Conservation (phyloP, 2,113 vertebrate species). For the Fulica atra region DNA sequence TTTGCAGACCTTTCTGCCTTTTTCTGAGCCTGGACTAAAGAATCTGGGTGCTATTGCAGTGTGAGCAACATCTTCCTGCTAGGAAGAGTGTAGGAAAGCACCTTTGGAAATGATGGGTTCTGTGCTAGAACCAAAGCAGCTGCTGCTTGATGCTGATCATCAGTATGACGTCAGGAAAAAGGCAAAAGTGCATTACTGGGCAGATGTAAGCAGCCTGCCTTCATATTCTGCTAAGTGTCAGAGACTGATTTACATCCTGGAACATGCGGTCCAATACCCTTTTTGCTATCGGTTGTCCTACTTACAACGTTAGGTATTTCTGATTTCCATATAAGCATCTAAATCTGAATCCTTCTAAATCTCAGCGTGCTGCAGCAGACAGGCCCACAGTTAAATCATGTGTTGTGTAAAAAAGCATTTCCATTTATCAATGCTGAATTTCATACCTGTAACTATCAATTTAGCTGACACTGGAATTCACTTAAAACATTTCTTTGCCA, state of each 20-base stretch:
- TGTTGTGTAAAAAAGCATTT: constrained; percentile 21
- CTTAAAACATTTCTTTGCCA: constrained; percentile 18
- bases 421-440: constrained; percentile 44
- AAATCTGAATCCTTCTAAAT: background rate
- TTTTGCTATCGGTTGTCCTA: background rate
- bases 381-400: background rate
- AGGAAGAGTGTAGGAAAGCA: background rate
- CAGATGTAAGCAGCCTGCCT: background rate
- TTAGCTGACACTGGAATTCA: constrained; percentile 8
- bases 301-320: background rate
- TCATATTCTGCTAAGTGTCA: background rate
- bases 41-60: background rate
- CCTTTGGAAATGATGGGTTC: background rate
- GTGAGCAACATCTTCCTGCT: background rate
- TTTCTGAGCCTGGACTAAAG: background rate
- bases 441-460: constrained; percentile 47
- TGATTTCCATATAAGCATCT: constrained; percentile 18
- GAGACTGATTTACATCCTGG: background rate
- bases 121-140: background rate
- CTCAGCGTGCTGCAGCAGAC: background rate
- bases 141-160: background rate
- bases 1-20: background rate
- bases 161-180: background rate
- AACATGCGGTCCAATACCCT: background rate
- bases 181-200: background rate